Conservation (phyloP, 2,888 invertebrate species). For the Pediacus dermestoides region DNA sequence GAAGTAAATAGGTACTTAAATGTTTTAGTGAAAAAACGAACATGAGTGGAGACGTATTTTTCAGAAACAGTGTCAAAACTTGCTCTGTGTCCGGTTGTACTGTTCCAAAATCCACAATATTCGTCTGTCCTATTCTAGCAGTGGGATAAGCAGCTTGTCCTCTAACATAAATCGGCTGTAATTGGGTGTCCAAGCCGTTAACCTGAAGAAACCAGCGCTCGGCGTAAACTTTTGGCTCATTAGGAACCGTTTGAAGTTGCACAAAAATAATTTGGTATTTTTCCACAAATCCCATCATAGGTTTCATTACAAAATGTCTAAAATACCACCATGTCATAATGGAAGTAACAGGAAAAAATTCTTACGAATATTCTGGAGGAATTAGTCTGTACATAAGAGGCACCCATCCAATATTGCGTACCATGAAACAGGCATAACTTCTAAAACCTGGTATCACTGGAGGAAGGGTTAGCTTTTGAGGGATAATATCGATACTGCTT, state of each 20-base stretch:
- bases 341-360: slow-evolving; percentile 1
- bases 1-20: slow-evolving; percentile 5
- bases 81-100: slow-evolving; percentile 45
- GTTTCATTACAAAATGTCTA: slow-evolving; percentile 48
- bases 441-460: slow-evolving; percentile 39
- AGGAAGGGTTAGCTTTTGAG: slow-evolving; percentile 39
- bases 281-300: slow-evolving; percentile 47
- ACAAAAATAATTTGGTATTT: slow-evolving; percentile 46
- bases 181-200: slow-evolving; percentile 44
- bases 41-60: slow-evolving; percentile 40
- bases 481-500: slow-evolving; percentile 37
- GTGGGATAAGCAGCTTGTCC: slow-evolving; percentile 46
- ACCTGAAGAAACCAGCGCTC: slow-evolving; percentile 51
- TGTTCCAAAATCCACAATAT: slow-evolving; percentile 42
- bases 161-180: slow-evolving; percentile 43
- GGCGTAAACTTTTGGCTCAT: slow-evolving; percentile 36
- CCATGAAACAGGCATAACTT: slow-evolving; percentile 45
- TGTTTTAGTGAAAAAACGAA: slow-evolving; percentile 1
- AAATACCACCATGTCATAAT: too few species aligned
- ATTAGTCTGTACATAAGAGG: slow-evolving; percentile 49
- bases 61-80: slow-evolving; percentile 36
- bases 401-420: slow-evolving; percentile 44
- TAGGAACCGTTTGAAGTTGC: slow-evolving; percentile 40
- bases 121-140: slow-evolving; percentile 36
- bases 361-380: slow-evolving; percentile 45